Evolutionary conservation across 2,888 invertebrate species (phyloP), one percentile per base, ranked within the genome.

Genomic region (Petrophora chlorosata): DNA sequence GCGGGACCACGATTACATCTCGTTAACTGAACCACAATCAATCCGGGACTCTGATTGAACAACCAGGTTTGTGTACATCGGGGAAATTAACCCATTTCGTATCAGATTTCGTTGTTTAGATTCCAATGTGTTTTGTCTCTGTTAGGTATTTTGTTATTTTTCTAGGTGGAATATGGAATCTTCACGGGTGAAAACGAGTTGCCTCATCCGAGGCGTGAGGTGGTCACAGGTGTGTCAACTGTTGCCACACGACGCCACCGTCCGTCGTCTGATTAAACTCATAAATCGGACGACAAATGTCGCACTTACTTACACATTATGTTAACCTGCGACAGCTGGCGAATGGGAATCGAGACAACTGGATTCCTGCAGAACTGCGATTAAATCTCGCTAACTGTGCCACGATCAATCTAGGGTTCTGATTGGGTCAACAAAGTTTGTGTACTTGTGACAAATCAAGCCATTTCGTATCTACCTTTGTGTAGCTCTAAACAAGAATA

Each of bases 281-380:
- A 86, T 89, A 88, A 88, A 89, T 89, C 82, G 76, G 70, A 61
- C 81, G 79, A 83, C 88, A 88, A 85, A 84, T 85, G 86, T 79
- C 80, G 73, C 75, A 64, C 65, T n/a, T n/a, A n/a, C n/a, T n/a
- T n/a, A n/a, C 76, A 79, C 78, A 70, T 81, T 76, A 71, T 82
- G 85, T 88, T 86, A 85, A 88, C 87, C 85, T 79, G 81, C 73
- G 71, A 79, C 84, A 85, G 77, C 85, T 85, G 81, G 83, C 79
- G 73, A 85, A 82, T 85, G 84, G 86, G 88, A n/a, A n/a, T n/a
- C n/a, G n/a, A n/a, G n/a, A n/a, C n/a, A n/a, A 86, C 85, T 85
- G 79, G 84, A 85, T 83, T 79, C 81, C 80, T 77, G 61, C 45
- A 58, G 70, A 70, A 29, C 10, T 61, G 38, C 69, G 70, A 78